Base-by-base conservation (phyloP, 2,888 invertebrate species). In the Formica aserva region DNA sequence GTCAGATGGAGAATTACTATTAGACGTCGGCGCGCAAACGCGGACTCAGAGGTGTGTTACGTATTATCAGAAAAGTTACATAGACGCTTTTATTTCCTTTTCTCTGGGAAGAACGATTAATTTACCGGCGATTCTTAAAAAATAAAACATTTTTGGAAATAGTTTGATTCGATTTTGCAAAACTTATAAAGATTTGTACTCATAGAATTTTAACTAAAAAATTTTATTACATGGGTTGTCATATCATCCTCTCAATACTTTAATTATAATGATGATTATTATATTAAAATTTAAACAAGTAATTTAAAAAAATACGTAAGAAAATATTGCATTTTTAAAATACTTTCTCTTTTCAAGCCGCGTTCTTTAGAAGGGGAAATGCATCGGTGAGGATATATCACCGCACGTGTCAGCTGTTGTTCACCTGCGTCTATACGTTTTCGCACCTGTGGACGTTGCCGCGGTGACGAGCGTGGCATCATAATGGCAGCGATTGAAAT, bases 401-500 rank as follows among this genome's bases (percentile, higher is more conserved):
- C 11, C 22, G 26, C 4, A 22, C 15, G 2, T 9, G 35, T 22
- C 76, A 65, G 32, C 41, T 22, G 62, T 22, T 15, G 32, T 38
- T 13, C 67, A 67, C 52, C 26, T 55, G 52, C 26, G 9, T 78
- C 18, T 71, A 32, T 8, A 69, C 2, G 29, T 45, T 65, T 38
- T 29, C 18, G 38, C 32, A 62, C n/a, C 57, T 63, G 82, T 48
- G 74, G 66, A 29, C 66, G 84, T 84, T 84, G 74, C 82, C 74
- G n/a, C 35, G 48, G 66, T 4, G 22, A 84, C 83, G 60, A 71
- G 26, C 3, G 38, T 38, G 15, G 72, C 22, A 41, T 81, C 35
- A 86, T 45, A 76, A 93, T 93, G 93, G 87, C 90, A 82, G 89
- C 88, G 22, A 82, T 92, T 32, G 91, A 93, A 85, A 88, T 93